A percentile compares a stretch with the other conserved stretches of the same genome.
Evolutionary conservation across 1,140 invertebrate species (phyloP).

Genomic region (Delia radicum): DNA sequence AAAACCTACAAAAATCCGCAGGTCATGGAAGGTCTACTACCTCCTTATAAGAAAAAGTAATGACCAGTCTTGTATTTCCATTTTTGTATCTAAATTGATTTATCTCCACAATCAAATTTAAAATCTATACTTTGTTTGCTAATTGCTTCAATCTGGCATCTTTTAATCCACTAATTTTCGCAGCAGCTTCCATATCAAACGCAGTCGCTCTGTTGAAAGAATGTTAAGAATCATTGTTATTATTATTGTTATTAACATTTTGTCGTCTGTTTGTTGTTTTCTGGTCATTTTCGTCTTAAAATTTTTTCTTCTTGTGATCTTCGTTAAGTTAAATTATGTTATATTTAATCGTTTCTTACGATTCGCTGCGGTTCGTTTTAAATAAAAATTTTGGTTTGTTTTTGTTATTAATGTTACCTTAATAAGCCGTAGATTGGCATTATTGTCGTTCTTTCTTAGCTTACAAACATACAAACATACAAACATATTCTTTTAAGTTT

Average conservation of each 20-base stretch:
- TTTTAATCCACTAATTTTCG: too few relatives aligned
- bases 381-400: conserved; percentile 7
- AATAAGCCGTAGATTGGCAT: conserved; percentile 30
- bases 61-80: too few relatives aligned
- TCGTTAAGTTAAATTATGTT: conserved; percentile 18
- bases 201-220: too few relatives aligned
- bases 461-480: too few relatives aligned
- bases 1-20: too few relatives aligned
- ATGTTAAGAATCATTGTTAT: background rate
- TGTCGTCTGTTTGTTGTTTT: background rate
- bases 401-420: conserved; percentile 25
- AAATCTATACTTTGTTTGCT: too few relatives aligned
- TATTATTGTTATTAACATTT: background rate
- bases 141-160: too few relatives aligned
- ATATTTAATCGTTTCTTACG: conserved; percentile 17
- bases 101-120: too few relatives aligned
- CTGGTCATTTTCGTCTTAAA: background rate
- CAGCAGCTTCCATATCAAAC: too few relatives aligned
- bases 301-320: background rate
- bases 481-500: background rate
- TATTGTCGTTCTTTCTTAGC: conserved; percentile 16
- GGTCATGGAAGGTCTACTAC: too few relatives aligned
- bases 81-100: too few relatives aligned
- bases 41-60: too few relatives aligned
- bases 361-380: conserved; percentile 20